phyloP scores from a whole-genome alignment of 2,797 vertebrate genomes.

The Coranthus polyacanthus region DNA sequence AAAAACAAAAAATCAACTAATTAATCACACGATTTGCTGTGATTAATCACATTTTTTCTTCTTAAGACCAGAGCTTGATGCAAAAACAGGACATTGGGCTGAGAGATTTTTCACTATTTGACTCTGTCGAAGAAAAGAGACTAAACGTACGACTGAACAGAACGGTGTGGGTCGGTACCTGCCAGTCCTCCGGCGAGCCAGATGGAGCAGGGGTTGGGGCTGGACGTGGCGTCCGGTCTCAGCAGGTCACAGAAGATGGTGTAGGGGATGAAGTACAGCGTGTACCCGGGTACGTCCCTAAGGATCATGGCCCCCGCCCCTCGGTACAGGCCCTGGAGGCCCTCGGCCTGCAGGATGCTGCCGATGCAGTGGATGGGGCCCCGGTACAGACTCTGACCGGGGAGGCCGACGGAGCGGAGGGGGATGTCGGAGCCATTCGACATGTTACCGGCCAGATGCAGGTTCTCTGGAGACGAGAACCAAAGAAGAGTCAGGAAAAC shows the following conservation, averaged over 20 bases:
- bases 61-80: no score
- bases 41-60: no score
- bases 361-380: conserved; percentile 93
- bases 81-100: no score
- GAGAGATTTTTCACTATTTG: no score
- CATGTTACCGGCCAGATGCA: conserved; percentile 78
- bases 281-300: conserved; percentile 94
- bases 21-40: no score
- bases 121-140: no score
- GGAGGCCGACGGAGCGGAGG: conserved; percentile 68
- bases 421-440: conserved; percentile 66
- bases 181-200: conserved; percentile 94
- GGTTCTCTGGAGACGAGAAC: conserved; percentile 77
- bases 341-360: conserved; percentile 89
- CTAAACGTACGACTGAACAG: no score
- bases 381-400: conserved; percentile 82
- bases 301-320: conserved; percentile 92
- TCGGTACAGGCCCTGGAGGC: conserved; percentile 91
- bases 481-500: neutral
- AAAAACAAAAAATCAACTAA: no score
- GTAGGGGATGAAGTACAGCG: conserved; percentile 95
- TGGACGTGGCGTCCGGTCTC: conserved; percentile 78
- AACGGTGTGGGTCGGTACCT: no score
- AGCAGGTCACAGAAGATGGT: conserved; percentile 87
- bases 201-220: conserved; percentile 85